Evolutionary conservation across 2,797 vertebrate species (phyloP).

Genomic region (Melanotaenia pygmaea): DNA sequence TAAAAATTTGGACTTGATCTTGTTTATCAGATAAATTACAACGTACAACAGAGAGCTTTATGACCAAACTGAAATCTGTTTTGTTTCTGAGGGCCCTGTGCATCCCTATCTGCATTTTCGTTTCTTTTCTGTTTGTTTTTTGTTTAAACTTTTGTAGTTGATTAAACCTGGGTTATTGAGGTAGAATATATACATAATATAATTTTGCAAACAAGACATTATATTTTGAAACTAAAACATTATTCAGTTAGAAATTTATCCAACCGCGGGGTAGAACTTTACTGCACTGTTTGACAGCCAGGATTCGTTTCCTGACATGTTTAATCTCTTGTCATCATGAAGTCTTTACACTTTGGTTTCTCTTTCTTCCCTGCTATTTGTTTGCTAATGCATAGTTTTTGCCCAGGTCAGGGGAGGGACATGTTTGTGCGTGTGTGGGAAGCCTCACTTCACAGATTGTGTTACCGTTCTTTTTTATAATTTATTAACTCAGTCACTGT

Average conservation of each 20-base stretch:
- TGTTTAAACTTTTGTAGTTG: neutral
- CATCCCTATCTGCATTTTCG: no score
- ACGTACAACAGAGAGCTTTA: neutral
- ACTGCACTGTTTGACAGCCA: neutral
- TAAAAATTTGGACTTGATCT: neutral
- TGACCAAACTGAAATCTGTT: neutral
- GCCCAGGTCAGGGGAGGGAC: constrained; percentile 34
- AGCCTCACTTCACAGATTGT: constrained; percentile 48
- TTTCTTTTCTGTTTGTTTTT: neutral
- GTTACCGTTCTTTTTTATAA: constrained; percentile 74
- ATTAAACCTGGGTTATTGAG: neutral
- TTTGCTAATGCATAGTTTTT: neutral
- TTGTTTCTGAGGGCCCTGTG: neutral
- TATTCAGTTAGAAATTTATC: neutral
- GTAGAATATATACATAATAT: neutral
- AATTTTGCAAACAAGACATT: neutral
- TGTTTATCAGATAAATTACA: neutral
- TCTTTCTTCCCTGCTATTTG: neutral
- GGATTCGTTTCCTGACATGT: neutral
- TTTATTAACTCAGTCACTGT: constrained; percentile 59
- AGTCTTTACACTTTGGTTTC: neutral
- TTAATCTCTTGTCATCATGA: neutral
- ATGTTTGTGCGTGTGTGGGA: constrained; percentile 5
- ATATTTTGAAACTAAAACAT: no score
- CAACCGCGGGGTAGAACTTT: no score